phyloP scores from a whole-genome alignment of 2,888 invertebrate genomes.

The Mimumesa dahlbomi region DNA sequence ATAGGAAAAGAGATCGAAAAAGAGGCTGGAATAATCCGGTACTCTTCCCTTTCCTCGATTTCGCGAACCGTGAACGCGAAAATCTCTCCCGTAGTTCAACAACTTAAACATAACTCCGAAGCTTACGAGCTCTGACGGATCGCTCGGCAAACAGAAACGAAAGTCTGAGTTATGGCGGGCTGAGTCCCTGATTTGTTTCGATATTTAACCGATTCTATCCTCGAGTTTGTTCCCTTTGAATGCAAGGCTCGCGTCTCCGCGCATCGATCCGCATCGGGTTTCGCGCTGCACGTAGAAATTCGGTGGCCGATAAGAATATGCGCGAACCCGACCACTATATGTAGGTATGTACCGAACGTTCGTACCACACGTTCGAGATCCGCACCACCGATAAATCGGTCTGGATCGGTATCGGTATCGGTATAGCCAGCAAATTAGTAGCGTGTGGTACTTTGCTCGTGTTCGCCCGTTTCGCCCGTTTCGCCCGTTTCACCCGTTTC shows the following conservation, averaged over 20 bases:
- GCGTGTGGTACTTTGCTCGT: no score
- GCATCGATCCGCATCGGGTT: no score
- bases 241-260: neutral
- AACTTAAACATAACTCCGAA: slow-evolving; percentile 79
- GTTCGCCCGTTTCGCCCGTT: no score
- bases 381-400: no score
- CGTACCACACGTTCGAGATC: no score
- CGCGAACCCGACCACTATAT: no score
- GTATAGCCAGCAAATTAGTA: no score
- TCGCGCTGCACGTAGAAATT: no score
- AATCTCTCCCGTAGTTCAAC: slow-evolving; percentile 74
- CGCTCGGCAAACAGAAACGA: slow-evolving; percentile 76
- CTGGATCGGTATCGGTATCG: no score
- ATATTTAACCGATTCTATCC: slow-evolving; percentile 76
- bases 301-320: no score
- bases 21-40: slow-evolving; percentile 71
- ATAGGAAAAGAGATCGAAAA: slow-evolving; percentile 19
- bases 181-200: slow-evolving; percentile 78
- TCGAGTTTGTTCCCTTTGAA: slow-evolving; percentile 30
- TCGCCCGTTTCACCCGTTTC: no score
- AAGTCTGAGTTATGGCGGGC: slow-evolving; percentile 78
- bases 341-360: no score
- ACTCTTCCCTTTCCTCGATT: slow-evolving; percentile 40
- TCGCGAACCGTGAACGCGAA: slow-evolving; percentile 55
- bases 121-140: slow-evolving; percentile 77